Conservation (phyloP, 2,797 vertebrate genomes). For the Tapirus indicus region DNA sequence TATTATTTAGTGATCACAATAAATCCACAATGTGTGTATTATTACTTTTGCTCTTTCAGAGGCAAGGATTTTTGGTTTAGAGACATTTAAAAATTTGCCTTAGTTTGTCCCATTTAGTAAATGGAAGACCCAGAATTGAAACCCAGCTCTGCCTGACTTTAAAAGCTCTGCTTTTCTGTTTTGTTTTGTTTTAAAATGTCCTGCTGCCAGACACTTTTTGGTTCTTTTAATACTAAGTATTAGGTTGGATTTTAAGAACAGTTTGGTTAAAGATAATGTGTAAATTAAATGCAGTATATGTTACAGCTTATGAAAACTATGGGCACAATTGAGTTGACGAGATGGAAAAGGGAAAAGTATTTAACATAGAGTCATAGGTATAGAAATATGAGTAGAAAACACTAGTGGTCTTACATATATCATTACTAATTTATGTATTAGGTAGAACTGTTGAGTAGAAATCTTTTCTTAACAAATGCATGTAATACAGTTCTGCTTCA, state of each 20-base stretch:
- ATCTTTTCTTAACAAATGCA: neutral
- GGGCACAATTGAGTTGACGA: neutral
- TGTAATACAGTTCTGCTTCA: neutral
- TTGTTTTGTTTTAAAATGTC: constrained; percentile 45
- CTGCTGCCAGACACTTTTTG: neutral
- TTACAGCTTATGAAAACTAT: neutral
- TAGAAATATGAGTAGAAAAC: neutral
- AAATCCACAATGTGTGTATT: neutral
- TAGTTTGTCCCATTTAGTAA: constrained; percentile 33
- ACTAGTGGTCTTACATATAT: neutral
- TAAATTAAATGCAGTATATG: constrained; percentile 34
- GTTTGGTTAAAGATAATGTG: neutral
- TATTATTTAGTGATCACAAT: neutral
- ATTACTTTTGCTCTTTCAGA: constrained; percentile 11
- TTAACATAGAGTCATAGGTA: neutral
- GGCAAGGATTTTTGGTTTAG: neutral
- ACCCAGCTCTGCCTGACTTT: neutral
- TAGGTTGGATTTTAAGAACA: constrained; percentile 20
- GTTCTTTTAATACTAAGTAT: constrained; percentile 6
- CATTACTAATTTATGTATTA: neutral
- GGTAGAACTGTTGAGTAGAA: neutral
- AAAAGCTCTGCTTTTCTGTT: neutral
- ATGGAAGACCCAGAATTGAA: constrained; percentile 9
- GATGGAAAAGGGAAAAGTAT: neutral
- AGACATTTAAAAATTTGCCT: neutral